Base-by-base conservation (phyloP, 2,797 vertebrate genomes). In the Coregonus suidteri region DNA sequence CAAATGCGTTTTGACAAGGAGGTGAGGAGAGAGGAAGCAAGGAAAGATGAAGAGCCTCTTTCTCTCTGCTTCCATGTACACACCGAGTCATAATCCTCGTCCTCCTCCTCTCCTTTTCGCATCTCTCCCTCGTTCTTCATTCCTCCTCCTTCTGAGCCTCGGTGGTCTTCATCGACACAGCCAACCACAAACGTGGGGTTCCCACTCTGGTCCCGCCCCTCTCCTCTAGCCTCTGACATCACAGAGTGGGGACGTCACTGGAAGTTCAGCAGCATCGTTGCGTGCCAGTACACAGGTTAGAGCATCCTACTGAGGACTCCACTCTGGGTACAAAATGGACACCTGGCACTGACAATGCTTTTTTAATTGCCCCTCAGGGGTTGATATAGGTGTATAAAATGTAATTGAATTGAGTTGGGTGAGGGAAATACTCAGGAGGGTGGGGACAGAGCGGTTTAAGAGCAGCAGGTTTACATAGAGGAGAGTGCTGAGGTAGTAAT, bases 171-270 rank as follows among this genome's bases (percentile, higher is more conserved):
- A 84, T 92, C 87, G 7, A 90, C 87, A 51, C 79, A 74, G 25
- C 85, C 96, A 0, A 96, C 90, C 86, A 96, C 93, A 89, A 97
- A 97, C 78, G 88, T 91, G 89, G 95, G 93, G 78, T 91, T 4
- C 37, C n/a, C 71, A 59, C 87, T 85, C 77, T 85, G 79, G 75
- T 83, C 89, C 88, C 91, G 89, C 92, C 77, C 90, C 89, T 84
- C 88, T 83, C 85, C 87, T 88, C 84, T 88, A 93, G 93, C 76
- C 76, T 94, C 90, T 88, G 93, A 96, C 97, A 96, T 98, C 89
- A 96, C 93, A 91, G 83, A 83, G 67, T 5, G 20, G 52, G 51
- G 71, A 56, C 15, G 56, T 64, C 34, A 47, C 69, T 47, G 4
- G 59, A 20, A 25, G 14, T 37, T 20, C 4, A 0, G 75, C 6